Conservation (phyloP, 1,140 invertebrate genomes). For the Drosophila oshimai region DNA sequence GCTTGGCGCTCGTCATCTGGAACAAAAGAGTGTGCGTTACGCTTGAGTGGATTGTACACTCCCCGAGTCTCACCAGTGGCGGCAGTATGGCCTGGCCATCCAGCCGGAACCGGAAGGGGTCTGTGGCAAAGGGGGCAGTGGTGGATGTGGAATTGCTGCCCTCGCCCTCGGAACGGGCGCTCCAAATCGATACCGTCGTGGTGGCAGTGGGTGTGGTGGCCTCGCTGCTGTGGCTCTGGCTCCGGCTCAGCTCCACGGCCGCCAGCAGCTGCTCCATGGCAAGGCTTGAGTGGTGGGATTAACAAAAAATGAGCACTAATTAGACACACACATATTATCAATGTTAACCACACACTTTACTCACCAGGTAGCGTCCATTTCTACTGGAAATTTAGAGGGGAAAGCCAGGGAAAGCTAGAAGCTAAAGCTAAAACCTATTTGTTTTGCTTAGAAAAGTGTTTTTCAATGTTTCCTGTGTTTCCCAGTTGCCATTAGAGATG, state of each 20-base stretch:
- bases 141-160: background rate
- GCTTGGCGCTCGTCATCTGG: constrained; percentile 58
- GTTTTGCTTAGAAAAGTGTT: background rate
- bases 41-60: constrained; percentile 28
- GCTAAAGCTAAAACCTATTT: background rate
- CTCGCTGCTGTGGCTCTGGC: background rate
- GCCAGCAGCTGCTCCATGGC: constrained; percentile 51
- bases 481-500: constrained; percentile 33
- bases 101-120: constrained; percentile 85
- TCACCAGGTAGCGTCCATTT: constrained; percentile 1
- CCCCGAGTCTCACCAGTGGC: constrained; percentile 84
- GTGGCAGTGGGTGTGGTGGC: constrained; percentile 3
- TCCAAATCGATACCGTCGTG: constrained; percentile 1
- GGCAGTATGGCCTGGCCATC: constrained; percentile 86
- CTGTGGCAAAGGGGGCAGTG: too few relatives aligned
- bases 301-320: too few relatives aligned
- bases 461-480: constrained; percentile 11
- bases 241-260: constrained; percentile 16
- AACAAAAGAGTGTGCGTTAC: constrained; percentile 7
- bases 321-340: too few relatives aligned
- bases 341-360: too few relatives aligned
- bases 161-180: background rate
- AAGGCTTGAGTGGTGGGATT: too few relatives aligned
- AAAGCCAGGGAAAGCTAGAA: background rate
- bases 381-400: background rate